phyloP scores from a whole-genome alignment of 2,888 invertebrate genomes.

The Andricus quercusramuli region DNA sequence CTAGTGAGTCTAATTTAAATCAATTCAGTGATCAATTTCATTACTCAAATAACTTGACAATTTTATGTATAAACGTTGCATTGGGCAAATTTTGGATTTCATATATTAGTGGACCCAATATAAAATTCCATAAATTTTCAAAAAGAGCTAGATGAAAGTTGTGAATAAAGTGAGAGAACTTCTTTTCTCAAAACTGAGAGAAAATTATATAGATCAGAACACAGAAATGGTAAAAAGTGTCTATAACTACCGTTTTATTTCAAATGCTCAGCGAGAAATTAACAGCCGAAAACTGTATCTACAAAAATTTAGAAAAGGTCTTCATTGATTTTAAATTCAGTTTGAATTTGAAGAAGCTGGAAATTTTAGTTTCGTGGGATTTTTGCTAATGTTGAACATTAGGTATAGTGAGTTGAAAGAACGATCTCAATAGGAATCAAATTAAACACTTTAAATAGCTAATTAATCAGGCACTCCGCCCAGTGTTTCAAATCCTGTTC shows the following conservation, averaged over 20 bases:
- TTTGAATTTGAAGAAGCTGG: no score
- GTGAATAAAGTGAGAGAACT: not conserved
- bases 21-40: not conserved
- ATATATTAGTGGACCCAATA: not conserved
- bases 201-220: no score
- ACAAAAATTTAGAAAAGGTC: not conserved
- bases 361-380: not conserved
- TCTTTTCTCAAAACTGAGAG: not conserved
- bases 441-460: slow-evolving; percentile 27
- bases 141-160: not conserved
- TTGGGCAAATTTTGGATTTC: not conserved
- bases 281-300: no score
- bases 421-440: slow-evolving; percentile 56
- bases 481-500: not conserved
- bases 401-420: slow-evolving; percentile 45
- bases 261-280: no score
- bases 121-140: not conserved
- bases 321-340: not conserved
- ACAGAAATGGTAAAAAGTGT: no score
- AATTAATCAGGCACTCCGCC: not conserved
- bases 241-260: no score
- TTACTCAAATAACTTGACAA: not conserved
- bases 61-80: not conserved
- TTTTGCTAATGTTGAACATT: not conserved
- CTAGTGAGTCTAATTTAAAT: not conserved